Base-by-base conservation (phyloP, 1,140 invertebrate genomes). In the Triops cancriformis region DNA sequence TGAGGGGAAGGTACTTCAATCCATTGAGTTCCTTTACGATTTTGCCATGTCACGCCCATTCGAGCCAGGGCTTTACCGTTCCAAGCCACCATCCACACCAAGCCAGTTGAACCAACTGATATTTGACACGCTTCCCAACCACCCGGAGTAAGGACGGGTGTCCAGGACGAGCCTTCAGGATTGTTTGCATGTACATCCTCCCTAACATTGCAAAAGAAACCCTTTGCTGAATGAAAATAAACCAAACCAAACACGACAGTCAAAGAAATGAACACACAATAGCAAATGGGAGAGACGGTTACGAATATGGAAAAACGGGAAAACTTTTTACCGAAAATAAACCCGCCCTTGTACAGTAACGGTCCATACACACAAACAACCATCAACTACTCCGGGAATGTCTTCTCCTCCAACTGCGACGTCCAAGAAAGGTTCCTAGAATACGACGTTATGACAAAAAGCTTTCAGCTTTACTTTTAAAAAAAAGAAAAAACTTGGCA, bases 311-410 rank as follows among this genome's bases (percentile, higher is more conserved):
- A 14, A 27, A 43, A 18, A 27, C 27, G 72, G 18, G 41, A 23
- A 23, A 9, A 75, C 12, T 88, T 85, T 77, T 93, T 91, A 28
- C 92, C 89, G 88, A 80, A 77, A 82, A 81, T 81, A 85, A 86
- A 93, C 90, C 82, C 93, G 86, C 51, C 94, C 94, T 83, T 94
- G 91, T 28, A 94, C 91, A 42, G 95, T 96, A 51, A 97, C 92
- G 26, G 94, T 93, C 95, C 95, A 97, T 2, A 97, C 94, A 81
- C 91, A 86, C 77, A 95, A 86, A 51, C 87, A 89, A 10, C 93
- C 93, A 42, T 88, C 84, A 79, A 88, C 87, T 18, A 90, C 90
- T 82, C 92, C 92, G 76, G 92, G 90, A 77, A 95, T 88, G 82
- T 90, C 89, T 82, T 91, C 90, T 43, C 94, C 94, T 74, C 94